phyloP scores from a whole-genome alignment of 2,113 vertebrate genomes.

The Mastomys natalensis region DNA sequence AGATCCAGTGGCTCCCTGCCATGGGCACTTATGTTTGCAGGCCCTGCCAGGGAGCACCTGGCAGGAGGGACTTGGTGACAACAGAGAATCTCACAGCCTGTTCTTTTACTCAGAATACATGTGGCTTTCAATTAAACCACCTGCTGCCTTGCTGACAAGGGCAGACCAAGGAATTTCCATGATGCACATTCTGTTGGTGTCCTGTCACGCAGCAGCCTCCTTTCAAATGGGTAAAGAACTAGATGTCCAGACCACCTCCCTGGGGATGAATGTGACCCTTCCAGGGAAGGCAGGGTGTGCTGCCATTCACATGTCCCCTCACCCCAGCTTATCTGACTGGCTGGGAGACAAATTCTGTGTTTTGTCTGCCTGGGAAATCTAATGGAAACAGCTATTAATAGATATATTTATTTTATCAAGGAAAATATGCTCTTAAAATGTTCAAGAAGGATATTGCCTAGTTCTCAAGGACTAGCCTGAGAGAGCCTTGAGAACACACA shows the following conservation, averaged over 20 bases:
- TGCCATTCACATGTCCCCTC: conserved; percentile 39
- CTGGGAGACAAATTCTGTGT: not conserved
- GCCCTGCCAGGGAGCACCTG: conserved; percentile 38
- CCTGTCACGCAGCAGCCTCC: conserved; percentile 57
- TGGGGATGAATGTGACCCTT: conserved; percentile 32
- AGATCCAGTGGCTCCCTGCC: not conserved
- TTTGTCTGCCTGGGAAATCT: conserved; percentile 76
- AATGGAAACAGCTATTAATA: conserved; percentile 80
- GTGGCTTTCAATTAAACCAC: conserved; percentile 73
- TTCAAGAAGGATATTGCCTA: conserved; percentile 58
- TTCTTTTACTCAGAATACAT: conserved; percentile 37
- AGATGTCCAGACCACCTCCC: conserved; percentile 47
- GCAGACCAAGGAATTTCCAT: conserved; percentile 81
- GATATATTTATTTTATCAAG: conserved; percentile 72
- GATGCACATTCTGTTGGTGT: conserved; percentile 65
- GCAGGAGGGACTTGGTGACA: not conserved
- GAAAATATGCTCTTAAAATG: conserved; percentile 72
- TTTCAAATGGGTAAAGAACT: conserved; percentile 76
- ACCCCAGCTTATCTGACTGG: conserved; percentile 59
- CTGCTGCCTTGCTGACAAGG: conserved; percentile 78
- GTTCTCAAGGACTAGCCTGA: conserved; percentile 66
- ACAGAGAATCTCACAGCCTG: not conserved
- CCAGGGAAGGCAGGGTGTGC: not conserved
- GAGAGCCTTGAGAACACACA: not conserved
- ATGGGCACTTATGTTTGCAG: not conserved